Conservation (phyloP, 1,140 invertebrate species). For the Hetaerina americana region DNA sequence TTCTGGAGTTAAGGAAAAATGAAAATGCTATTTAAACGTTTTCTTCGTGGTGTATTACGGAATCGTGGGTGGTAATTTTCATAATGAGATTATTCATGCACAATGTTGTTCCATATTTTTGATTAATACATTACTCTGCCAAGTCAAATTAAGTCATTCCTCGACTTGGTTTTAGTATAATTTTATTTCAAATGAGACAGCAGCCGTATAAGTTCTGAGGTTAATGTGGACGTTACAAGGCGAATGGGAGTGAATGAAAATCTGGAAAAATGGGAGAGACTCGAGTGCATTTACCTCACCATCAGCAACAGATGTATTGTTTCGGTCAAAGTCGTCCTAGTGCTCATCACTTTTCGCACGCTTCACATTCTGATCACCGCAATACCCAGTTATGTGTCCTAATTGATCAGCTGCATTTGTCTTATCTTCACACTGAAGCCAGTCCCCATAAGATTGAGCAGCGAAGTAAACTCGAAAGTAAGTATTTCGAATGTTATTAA, state of each 20-base stretch:
- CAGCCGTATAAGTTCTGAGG: neutral
- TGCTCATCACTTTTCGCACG: neutral
- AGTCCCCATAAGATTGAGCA: conserved; percentile 56
- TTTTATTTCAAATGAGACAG: neutral
- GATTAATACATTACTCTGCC: neutral
- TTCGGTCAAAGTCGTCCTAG: neutral
- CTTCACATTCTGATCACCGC: conserved; percentile 1
- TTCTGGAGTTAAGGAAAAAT: too few species aligned
- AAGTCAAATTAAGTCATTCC: neutral
- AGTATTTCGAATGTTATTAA: conserved; percentile 6
- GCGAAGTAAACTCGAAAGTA: conserved; percentile 60
- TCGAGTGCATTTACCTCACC: neutral
- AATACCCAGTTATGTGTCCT: conserved; percentile 41
- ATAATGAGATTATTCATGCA: neutral
- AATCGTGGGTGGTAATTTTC: neutral
- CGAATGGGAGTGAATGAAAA: neutral
- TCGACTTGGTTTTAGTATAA: neutral
- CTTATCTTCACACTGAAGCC: conserved; percentile 61
- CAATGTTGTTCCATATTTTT: neutral
- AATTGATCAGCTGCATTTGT: conserved; percentile 55
- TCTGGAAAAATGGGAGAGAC: neutral
- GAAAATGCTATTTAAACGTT: too few species aligned
- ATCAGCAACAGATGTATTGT: neutral
- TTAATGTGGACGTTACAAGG: neutral
- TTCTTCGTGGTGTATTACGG: neutral